Percentiles rank a stretch among this genome's conserved stretches.
These are phyloP conservation scores for Notothenia coriiceps DNA, from an alignment of 2,113 vertebrate species.

Conservation along the genomic window DNA sequence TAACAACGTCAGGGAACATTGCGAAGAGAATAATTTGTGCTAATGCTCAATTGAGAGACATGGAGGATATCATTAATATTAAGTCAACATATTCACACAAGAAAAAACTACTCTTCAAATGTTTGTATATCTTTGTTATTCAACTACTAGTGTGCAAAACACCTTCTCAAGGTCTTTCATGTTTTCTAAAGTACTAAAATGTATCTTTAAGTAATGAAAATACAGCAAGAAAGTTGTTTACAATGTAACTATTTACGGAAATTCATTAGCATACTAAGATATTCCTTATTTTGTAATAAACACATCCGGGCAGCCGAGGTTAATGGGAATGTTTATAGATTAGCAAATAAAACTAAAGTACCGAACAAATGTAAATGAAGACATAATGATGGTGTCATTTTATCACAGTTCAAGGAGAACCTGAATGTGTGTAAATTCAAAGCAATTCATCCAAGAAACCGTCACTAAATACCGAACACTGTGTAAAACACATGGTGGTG, in stretches of 20 bases:
- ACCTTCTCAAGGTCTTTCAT: too few species aligned
- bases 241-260: neutral
- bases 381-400: neutral
- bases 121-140: too few species aligned
- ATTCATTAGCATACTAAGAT: neutral
- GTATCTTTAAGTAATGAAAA: too few species aligned
- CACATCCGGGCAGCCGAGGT: neutral
- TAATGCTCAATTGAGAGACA: too few species aligned
- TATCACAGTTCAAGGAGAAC: neutral
- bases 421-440: neutral
- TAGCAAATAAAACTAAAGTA: neutral
- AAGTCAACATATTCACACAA: neutral
- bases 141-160: too few species aligned
- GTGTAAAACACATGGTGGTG: too few species aligned
- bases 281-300: neutral
- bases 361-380: neutral
- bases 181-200: too few species aligned
- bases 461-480: too few species aligned
- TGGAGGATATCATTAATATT: too few species aligned
- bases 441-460: neutral
- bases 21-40: too few species aligned
- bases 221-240: neutral
- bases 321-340: neutral
- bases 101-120: neutral
- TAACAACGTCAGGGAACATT: too few species aligned